Percentiles rank a stretch among this genome's conserved stretches.
Evolutionary conservation across 1,140 invertebrate species (phyloP).

Genomic region (Dryas iulia): DNA sequence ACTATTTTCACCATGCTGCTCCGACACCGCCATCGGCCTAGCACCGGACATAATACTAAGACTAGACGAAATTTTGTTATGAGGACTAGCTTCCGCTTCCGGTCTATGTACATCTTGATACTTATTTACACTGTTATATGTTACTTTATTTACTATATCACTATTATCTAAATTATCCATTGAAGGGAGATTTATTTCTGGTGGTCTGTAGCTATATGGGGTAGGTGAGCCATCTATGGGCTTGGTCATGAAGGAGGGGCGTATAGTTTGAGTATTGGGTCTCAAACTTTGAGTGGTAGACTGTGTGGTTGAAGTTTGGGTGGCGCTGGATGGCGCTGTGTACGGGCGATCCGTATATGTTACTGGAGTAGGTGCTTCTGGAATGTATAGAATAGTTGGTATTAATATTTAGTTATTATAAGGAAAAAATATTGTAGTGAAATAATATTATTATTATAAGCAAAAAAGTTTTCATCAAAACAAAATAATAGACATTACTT

Average conservation of each 20-base stretch:
- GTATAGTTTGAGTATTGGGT: constrained; percentile 62
- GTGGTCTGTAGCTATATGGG: constrained; percentile 64
- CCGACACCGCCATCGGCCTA: constrained; percentile 71
- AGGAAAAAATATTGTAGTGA: background rate
- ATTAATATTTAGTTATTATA: background rate
- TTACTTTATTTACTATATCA: constrained; percentile 79
- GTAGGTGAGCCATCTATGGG: constrained; percentile 77
- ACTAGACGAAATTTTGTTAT: constrained; percentile 81
- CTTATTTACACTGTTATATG: constrained; percentile 78
- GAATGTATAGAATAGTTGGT: constrained; percentile 29
- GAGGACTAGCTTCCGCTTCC: constrained; percentile 76
- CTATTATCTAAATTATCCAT: constrained; percentile 74
- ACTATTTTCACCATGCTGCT: constrained; percentile 68
- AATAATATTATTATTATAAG: background rate
- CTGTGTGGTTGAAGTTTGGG: constrained; percentile 33
- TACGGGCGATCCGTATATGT: constrained; percentile 57
- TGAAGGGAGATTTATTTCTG: constrained; percentile 69
- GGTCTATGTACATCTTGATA: constrained; percentile 79
- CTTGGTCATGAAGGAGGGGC: constrained; percentile 80
- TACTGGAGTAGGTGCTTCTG: constrained; percentile 55
- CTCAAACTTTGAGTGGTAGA: constrained; percentile 50
- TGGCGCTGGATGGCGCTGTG: constrained; percentile 56
- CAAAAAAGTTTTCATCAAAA: too few relatives aligned
- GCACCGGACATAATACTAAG: constrained; percentile 72
- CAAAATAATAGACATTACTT: too few relatives aligned